Evolutionary conservation across 2,888 invertebrate genomes (phyloP).

Genomic region (Carterocephalus palaemon): DNA sequence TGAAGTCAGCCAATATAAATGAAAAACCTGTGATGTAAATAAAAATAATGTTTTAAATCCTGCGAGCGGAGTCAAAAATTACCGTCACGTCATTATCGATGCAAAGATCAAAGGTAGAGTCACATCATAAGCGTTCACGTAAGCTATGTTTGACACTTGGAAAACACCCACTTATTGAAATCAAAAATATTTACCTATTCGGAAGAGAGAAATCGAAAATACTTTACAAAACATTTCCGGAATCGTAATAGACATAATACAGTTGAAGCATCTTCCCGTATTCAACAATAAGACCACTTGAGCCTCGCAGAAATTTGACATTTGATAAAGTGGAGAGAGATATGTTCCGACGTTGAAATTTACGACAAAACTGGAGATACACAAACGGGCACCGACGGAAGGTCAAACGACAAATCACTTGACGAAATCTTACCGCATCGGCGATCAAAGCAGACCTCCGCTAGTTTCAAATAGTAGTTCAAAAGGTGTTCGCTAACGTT

Average conservation of each 20-base stretch:
- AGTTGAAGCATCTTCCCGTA: neutral
- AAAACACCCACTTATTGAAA: neutral
- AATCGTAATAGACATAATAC: neutral
- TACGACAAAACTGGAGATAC: constrained; percentile 2
- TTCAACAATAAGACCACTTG: constrained; percentile 10
- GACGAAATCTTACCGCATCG: constrained; percentile 2
- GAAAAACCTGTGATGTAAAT: constrained; percentile 11
- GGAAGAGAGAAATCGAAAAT: neutral
- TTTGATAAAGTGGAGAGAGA: constrained; percentile 16
- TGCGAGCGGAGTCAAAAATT: constrained; percentile 6
- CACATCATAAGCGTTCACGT: neutral
- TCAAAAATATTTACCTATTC: neutral
- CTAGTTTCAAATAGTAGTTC: constrained; percentile 8
- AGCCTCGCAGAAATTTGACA: constrained; percentile 12
- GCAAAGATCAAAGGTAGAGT: constrained; percentile 7
- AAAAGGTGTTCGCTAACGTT: constrained; percentile 7
- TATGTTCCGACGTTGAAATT: constrained; percentile 9
- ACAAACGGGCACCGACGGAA: neutral
- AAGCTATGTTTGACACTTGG: neutral
- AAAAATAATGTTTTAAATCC: constrained; percentile 15
- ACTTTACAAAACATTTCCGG: neutral
- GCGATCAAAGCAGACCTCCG: constrained; percentile 3
- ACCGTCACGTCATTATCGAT: constrained; percentile 18
- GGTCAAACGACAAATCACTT: constrained; percentile 17
- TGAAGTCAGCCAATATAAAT: constrained; percentile 3